These are phyloP conservation scores for Arenaria interpres DNA, from an alignment of 2,113 vertebrate species.

Conservation along the genomic window DNA sequence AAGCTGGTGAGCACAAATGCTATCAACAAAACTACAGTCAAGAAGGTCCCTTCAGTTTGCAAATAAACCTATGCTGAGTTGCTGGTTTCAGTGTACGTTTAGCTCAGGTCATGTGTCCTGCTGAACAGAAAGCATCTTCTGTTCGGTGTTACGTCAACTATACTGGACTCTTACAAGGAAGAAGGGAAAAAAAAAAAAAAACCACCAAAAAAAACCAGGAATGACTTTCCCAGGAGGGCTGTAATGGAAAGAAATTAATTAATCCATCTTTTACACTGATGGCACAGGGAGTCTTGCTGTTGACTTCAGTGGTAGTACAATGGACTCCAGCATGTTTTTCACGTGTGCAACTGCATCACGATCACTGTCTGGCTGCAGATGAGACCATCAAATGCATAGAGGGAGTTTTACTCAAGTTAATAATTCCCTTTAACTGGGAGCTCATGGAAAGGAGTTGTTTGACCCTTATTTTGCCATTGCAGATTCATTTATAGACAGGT, in stretches of 20 bases:
- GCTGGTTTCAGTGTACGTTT: background rate
- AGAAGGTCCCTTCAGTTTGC: background rate
- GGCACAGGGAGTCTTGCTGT: background rate
- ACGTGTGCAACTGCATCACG: background rate
- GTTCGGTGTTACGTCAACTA: accelerated
- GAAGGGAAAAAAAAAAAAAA: background rate
- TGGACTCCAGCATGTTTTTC: background rate
- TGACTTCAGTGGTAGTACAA: background rate
- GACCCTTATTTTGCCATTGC: background rate
- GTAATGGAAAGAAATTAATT: background rate
- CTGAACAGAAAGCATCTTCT: background rate
- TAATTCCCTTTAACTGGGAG: background rate
- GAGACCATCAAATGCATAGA: background rate
- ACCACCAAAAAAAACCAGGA: background rate
- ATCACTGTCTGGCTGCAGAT: background rate
- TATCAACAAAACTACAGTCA: background rate
- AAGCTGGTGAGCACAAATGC: background rate
- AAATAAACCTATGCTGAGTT: background rate
- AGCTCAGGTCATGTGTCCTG: background rate
- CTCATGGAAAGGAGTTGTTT: background rate
- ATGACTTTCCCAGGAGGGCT: background rate
- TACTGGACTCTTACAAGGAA: background rate
- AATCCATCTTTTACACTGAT: background rate
- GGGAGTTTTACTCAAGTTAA: background rate
- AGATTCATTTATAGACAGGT: background rate